These are phyloP conservation scores for Hydroisotoma schaefferi DNA, from an alignment of 2,888 invertebrate species.

Conservation along the genomic window DNA sequence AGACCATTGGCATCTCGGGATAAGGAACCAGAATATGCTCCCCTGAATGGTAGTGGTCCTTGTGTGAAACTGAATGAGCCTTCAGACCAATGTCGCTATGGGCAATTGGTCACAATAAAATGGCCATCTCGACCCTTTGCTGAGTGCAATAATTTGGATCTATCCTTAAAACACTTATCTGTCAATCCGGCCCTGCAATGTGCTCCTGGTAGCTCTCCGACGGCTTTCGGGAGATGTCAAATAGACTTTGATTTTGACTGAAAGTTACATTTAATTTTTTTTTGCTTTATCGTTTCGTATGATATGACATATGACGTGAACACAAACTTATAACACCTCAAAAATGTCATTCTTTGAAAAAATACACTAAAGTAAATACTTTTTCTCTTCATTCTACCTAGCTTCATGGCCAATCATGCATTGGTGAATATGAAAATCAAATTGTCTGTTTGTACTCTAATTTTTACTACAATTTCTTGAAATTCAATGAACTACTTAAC, in stretches of 20 bases:
- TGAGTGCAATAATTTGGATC: slow-evolving; percentile 1
- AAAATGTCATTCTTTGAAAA: no score
- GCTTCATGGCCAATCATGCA: no score
- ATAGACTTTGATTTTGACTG: slow-evolving; percentile 18
- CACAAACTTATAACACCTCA: no score
- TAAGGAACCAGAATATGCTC: slow-evolving; percentile 22
- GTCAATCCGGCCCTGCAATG: slow-evolving; percentile 8
- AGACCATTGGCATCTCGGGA: slow-evolving; percentile 24
- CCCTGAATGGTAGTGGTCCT: slow-evolving; percentile 14
- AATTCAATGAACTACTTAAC: no score
- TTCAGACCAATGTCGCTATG: neutral
- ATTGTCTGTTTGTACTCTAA: no score
- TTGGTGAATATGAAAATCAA: no score
- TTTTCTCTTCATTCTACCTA: no score
- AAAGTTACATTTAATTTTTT: slow-evolving; percentile 5
- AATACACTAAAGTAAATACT: no score
- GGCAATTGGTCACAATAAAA: slow-evolving; percentile 9
- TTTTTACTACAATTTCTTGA: no score
- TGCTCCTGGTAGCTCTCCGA: slow-evolving; percentile 11
- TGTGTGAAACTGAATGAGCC: slow-evolving; percentile 20
- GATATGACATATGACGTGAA: no score
- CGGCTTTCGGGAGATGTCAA: slow-evolving; percentile 11
- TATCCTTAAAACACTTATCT: neutral
- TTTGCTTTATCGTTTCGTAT: no score
- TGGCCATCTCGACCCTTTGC: slow-evolving; percentile 17